These are phyloP conservation scores for Camarhynchus parvulus DNA, from an alignment of 2,113 vertebrate species.

Conservation along the genomic window DNA sequence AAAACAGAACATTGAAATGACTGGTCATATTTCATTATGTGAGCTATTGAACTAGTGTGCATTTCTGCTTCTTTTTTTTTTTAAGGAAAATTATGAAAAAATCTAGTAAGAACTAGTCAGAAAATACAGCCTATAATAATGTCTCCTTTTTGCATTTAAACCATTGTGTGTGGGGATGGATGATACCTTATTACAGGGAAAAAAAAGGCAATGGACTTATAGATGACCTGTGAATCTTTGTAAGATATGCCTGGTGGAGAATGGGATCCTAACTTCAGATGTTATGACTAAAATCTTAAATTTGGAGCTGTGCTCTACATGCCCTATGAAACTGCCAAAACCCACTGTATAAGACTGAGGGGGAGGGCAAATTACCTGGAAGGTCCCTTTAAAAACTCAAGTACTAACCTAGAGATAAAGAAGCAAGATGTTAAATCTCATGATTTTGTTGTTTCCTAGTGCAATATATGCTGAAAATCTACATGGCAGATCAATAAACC, in stretches of 20 bases:
- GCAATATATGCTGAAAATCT: not conserved
- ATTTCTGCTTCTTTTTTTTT: not conserved
- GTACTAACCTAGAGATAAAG: not conserved
- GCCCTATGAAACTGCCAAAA: not conserved
- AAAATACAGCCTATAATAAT: not conserved
- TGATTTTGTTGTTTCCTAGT: not conserved
- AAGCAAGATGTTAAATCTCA: not conserved
- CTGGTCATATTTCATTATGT: not conserved
- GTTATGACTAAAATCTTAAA: not conserved
- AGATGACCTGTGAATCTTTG: not conserved
- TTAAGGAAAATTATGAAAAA: not conserved
- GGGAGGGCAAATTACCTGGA: not conserved
- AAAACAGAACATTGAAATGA: not conserved
- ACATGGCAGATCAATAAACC: not conserved
- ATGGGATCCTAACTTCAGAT: not conserved
- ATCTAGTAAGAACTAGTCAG: not conserved
- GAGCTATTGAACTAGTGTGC: not conserved
- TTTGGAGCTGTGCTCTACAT: not conserved
- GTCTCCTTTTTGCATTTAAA: not conserved
- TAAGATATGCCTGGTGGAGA: not conserved
- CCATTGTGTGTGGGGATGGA: not conserved
- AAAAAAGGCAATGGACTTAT: not conserved
- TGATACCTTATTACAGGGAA: not conserved
- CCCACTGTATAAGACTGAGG: rapidly evolving
- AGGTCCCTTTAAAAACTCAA: not conserved